Base-by-base conservation (phyloP, 1,140 invertebrate genomes). In the Bilobella aurantiaca region DNA sequence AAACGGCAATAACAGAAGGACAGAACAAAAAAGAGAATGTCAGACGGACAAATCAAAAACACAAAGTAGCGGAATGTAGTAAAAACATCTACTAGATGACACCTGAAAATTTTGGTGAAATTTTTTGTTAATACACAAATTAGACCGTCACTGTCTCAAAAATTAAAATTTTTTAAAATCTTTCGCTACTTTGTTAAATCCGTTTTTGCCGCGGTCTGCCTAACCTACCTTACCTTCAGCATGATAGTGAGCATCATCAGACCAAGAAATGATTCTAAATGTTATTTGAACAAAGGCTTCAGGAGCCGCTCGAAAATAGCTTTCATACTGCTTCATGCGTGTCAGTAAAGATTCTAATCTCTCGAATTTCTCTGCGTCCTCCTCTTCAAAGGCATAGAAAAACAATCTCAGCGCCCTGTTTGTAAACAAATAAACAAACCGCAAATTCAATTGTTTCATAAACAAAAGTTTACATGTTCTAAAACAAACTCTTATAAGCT, bases 271-370 rank as follows among this genome's bases (percentile, higher is more conserved):
- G 21, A 46, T 67, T 63, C 66, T 31, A 30, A 58, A 63, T 63
- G 66, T 63, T 2, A 67, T 2, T 63, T 67, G 66, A 23, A 67
- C 37, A 49, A 67, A 59, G 2, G 66, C 66, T 60, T 67, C 66
- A 1, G 66, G 66, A 18, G 66, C 66, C 1, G 66, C 66, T 42
- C 66, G 32, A 47, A 67, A 67, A 31, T 59, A 67, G 34, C 53
- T 64, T 57, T 67, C 66, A 34, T 67, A 67, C 25, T 63, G 61
- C 29, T 67, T 67, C 66, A 67, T 67, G 30, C 57, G 29, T n/a
- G 29, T 42, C 3, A 67, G 62, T n/a, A 67, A 47, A 5, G 66
- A 67, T 59, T 67, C 66, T 28, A 67, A 29, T 5, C 66, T 34
- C 37, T 67, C 66, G 31, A 63, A 63, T 46, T 37, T 58, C 21